phyloP scores from a whole-genome alignment of 2,888 invertebrate species.

The Ichneumon xanthorius region DNA sequence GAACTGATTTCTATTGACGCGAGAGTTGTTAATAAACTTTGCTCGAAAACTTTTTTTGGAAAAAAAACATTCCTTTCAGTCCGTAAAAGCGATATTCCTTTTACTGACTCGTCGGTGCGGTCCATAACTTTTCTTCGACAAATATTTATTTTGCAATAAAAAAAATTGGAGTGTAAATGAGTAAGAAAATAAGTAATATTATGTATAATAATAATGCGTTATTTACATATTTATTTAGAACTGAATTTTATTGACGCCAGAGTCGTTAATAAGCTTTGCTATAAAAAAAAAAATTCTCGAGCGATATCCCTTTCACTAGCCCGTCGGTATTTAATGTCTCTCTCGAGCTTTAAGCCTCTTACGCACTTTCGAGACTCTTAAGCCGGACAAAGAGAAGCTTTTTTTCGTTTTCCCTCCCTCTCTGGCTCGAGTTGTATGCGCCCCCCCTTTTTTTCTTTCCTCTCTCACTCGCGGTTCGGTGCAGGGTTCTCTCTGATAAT shows the following conservation, averaged over 20 bases:
- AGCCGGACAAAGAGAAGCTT: conserved; percentile 82
- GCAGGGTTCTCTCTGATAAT: conserved; percentile 78
- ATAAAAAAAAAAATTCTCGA: conserved; percentile 46
- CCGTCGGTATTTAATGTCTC: conserved; percentile 70
- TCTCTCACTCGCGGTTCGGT: conserved; percentile 55
- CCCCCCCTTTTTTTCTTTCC: conserved; percentile 34
- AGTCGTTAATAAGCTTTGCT: conserved; percentile 60
- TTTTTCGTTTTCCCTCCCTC: conserved; percentile 69
- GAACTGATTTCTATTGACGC: too few relatives aligned
- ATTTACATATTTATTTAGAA: not conserved
- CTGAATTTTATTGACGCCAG: not conserved
- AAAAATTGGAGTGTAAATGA: too few relatives aligned
- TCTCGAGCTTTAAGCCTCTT: conserved; percentile 82
- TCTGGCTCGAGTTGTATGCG: conserved; percentile 31
- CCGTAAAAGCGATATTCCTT: too few relatives aligned
- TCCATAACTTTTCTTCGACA: too few relatives aligned
- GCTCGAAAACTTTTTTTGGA: too few relatives aligned
- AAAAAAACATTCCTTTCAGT: too few relatives aligned
- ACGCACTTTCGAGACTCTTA: conserved; percentile 82
- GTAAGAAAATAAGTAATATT: too few relatives aligned
- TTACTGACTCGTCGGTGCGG: too few relatives aligned
- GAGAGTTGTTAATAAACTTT: too few relatives aligned
- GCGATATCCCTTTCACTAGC: conserved; percentile 53
- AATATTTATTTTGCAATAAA: too few relatives aligned
- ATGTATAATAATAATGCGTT: not conserved